A percentile compares a stretch with the other conserved stretches of the same genome.
Conservation (phyloP, 1,140 invertebrate species). For the Zophobas morio region DNA sequence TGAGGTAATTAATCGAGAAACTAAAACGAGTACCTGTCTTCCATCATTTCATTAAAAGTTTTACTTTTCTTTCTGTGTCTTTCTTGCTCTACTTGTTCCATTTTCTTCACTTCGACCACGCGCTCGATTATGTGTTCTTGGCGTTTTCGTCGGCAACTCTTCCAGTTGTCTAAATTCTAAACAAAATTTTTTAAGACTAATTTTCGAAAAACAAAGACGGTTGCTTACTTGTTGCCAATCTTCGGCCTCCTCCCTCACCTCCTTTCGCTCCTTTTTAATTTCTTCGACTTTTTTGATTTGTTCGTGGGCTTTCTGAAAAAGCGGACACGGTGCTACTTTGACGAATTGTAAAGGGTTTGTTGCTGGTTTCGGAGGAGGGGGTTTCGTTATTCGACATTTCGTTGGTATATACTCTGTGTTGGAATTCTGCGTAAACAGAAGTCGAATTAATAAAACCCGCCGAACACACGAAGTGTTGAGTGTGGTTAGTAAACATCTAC, state of each 20-base stretch:
- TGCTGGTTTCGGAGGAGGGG: slow-evolving; percentile 82
- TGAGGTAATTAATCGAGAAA: not conserved
- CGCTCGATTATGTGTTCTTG: slow-evolving; percentile 92
- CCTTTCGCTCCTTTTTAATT: slow-evolving; percentile 84
- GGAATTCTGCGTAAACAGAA: slow-evolving; percentile 59
- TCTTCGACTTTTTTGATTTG: slow-evolving; percentile 89
- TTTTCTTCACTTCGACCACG: slow-evolving; percentile 89
- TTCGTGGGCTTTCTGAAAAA: slow-evolving; percentile 87
- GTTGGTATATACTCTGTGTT: slow-evolving; percentile 66
- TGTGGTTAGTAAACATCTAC: slow-evolving; percentile 40
- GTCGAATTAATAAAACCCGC: slow-evolving; percentile 31
- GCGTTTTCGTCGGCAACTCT: slow-evolving; percentile 89
- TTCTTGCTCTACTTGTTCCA: slow-evolving; percentile 83
- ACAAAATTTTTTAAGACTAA: slow-evolving; percentile 38
- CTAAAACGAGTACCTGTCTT: slow-evolving; percentile 78
- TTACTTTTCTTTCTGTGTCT: slow-evolving; percentile 83
- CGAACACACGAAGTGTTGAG: slow-evolving; percentile 30
- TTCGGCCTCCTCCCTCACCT: slow-evolving; percentile 84
- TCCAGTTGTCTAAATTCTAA: slow-evolving; percentile 95
- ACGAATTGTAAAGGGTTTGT: slow-evolving; percentile 92
- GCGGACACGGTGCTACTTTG: slow-evolving; percentile 86
- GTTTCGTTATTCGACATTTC: slow-evolving; percentile 66
- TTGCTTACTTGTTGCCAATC: slow-evolving; percentile 92
- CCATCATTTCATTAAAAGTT: slow-evolving; percentile 95
- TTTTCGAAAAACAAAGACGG: not conserved